These are phyloP conservation scores for Dichetophora obliterata DNA, from an alignment of 2,888 invertebrate genomes.

Conservation along the genomic window DNA sequence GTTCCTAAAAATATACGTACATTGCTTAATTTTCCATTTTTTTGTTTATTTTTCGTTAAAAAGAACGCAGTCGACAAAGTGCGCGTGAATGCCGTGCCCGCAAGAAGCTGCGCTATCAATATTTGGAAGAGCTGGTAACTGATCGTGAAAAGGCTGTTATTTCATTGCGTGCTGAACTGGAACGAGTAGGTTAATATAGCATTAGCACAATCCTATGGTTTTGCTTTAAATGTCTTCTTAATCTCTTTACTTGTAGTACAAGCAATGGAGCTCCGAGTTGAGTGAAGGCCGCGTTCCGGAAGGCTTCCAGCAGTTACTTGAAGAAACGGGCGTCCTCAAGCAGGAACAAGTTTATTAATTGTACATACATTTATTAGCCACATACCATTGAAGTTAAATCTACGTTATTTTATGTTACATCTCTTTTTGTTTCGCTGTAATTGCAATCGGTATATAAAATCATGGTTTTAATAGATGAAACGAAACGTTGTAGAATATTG, in stretches of 20 bases:
- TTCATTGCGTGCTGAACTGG: conserved; percentile 87
- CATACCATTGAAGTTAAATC: background rate
- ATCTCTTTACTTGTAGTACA: conserved; percentile 74
- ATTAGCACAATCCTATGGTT: conserved; percentile 13
- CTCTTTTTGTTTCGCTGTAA: background rate
- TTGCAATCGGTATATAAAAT: background rate
- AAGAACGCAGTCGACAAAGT: conserved; percentile 96
- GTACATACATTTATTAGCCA: conserved; percentile 7
- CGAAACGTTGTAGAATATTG: too few species aligned
- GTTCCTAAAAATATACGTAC: background rate
- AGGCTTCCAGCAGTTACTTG: conserved; percentile 80
- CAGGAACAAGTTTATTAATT: conserved; percentile 71
- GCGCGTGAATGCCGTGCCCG: conserved; percentile 97
- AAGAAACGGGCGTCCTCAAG: conserved; percentile 81
- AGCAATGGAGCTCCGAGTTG: conserved; percentile 83
- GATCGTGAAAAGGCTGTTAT: conserved; percentile 94
- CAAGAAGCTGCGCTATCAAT: conserved; percentile 96
- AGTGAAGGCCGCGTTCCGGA: conserved; percentile 87
- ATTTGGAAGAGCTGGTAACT: conserved; percentile 93
- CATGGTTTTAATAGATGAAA: too few species aligned
- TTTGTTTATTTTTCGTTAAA: too few species aligned
- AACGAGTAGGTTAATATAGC: conserved; percentile 78
- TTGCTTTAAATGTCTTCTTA: conserved; percentile 46
- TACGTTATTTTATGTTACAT: conserved; percentile 1
- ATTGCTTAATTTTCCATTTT: background rate